Conservation (phyloP, 35 echinoderm and acorn worm species). For the Patiria miniata region DNA sequence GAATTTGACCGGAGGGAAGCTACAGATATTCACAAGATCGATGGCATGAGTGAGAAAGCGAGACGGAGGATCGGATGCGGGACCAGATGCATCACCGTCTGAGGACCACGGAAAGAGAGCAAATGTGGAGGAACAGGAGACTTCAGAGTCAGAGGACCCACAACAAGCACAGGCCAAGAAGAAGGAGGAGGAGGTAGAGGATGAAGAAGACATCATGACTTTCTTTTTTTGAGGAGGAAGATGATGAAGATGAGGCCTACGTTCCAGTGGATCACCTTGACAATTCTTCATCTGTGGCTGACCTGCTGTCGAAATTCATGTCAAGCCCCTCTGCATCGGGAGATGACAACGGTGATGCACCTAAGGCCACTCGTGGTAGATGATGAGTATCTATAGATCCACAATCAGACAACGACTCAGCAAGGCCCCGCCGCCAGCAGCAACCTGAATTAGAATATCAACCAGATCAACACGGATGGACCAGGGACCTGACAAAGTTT, state of each 20-base stretch:
- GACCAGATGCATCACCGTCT: no score
- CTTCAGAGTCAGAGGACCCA: neutral
- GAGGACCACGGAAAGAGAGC: neutral
- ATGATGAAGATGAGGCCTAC: neutral
- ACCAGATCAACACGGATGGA: neutral
- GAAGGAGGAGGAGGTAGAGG: neutral
- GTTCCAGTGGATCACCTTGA: neutral
- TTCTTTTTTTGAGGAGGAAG: neutral
- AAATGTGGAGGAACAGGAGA: neutral
- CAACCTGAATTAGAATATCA: neutral
- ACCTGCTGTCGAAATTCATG: neutral
- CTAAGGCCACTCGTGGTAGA: neutral
- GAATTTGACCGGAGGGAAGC: no score
- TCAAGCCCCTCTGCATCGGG: neutral
- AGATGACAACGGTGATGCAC: neutral
- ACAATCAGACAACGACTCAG: neutral
- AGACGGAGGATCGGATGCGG: no score
- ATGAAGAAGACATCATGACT: neutral
- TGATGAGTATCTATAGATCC: neutral
- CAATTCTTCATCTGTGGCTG: neutral
- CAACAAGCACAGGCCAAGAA: neutral
- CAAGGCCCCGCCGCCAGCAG: neutral
- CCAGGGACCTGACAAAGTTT: neutral
- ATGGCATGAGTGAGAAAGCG: no score
- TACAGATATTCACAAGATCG: no score